phyloP scores from a whole-genome alignment of 2,113 vertebrate species.

The Jacana jacana region DNA sequence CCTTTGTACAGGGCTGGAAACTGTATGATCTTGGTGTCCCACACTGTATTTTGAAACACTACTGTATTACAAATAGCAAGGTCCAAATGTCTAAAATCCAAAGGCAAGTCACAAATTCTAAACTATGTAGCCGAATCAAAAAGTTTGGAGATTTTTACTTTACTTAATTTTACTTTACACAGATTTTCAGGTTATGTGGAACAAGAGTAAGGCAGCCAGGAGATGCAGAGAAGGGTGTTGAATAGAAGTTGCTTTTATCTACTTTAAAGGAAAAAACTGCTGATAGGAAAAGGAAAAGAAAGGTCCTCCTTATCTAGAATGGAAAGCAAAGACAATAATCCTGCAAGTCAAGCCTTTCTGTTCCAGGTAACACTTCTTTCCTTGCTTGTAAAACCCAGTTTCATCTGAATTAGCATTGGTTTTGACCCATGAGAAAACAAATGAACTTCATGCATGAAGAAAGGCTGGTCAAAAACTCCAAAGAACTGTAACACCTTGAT shows the following conservation, averaged over 20 bases:
- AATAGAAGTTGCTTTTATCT: neutral
- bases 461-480: neutral
- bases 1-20: neutral
- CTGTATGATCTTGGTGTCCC: neutral
- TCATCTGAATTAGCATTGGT: neutral
- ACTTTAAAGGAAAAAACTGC: neutral
- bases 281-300: neutral
- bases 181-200: neutral
- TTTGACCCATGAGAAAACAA: neutral
- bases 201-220: neutral
- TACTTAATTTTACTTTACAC: neutral
- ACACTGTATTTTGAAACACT: neutral
- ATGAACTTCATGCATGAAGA: neutral
- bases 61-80: neutral
- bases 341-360: neutral
- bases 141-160: neutral
- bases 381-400: neutral
- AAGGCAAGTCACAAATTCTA: neutral
- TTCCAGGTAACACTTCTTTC: neutral
- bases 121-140: neutral
- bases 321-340: neutral
- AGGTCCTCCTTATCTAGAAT: neutral
- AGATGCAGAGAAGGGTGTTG: neutral
- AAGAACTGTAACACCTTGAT: neutral
- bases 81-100: neutral